These are phyloP conservation scores for Phyllotreta cruciferae DNA, from an alignment of 2,888 invertebrate genomes.

Conservation along the genomic window DNA sequence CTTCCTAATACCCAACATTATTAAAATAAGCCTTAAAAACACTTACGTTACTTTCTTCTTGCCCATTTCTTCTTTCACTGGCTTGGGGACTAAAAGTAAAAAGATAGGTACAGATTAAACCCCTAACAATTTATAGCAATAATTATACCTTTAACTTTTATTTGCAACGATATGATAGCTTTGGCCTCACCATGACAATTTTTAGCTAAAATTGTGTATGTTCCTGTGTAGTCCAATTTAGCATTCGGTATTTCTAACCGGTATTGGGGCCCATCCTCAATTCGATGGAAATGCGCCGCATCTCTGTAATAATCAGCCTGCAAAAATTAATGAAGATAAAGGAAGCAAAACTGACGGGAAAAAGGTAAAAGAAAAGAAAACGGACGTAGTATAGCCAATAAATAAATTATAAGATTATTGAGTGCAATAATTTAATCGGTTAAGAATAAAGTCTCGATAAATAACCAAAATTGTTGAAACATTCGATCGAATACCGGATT, in stretches of 20 bases:
- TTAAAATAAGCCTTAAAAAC: neutral
- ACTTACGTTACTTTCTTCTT: conserved; percentile 62
- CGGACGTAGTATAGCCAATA: too few species aligned
- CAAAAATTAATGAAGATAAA: conserved; percentile 46
- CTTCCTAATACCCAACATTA: neutral
- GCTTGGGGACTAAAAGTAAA: conserved; percentile 43
- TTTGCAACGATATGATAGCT: conserved; percentile 86
- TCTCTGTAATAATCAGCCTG: conserved; percentile 89
- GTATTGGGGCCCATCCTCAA: conserved; percentile 81
- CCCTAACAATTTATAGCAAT: neutral
- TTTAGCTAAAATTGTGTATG: conserved; percentile 83
- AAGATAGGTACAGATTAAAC: conserved; percentile 25
- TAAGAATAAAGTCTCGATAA: too few species aligned
- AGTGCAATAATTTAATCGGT: too few species aligned
- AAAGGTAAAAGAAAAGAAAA: too few species aligned
- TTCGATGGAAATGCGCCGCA: conserved; percentile 79
- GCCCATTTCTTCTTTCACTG: conserved; percentile 39
- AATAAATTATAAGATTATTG: too few species aligned
- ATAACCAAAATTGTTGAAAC: too few species aligned
- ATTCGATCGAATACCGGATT: too few species aligned
- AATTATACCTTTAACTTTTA: conserved; percentile 76
- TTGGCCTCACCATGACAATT: conserved; percentile 86
- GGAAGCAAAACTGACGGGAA: too few species aligned
- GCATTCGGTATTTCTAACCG: conserved; percentile 85
- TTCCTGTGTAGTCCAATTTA: conserved; percentile 85